These are phyloP conservation scores for Elanoides forficatus DNA, from an alignment of 2,113 vertebrate genomes.

Conservation along the genomic window DNA sequence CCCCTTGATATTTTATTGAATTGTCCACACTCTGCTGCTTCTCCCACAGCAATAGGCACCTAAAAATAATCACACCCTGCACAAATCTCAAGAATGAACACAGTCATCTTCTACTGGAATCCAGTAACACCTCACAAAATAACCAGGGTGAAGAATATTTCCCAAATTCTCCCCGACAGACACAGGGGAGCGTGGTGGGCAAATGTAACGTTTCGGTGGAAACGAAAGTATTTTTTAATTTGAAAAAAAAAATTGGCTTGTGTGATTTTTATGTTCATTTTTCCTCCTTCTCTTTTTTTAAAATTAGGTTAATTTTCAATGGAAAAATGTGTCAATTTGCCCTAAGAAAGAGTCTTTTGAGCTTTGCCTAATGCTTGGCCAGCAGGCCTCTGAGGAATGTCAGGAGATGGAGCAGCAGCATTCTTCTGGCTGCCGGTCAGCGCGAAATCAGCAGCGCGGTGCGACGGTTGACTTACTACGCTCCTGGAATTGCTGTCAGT, in stretches of 20 bases:
- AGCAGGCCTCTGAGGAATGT: background rate
- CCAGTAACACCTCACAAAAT: background rate
- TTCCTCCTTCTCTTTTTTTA: background rate
- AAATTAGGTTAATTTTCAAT: background rate
- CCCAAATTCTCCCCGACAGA: background rate
- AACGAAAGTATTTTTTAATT: background rate
- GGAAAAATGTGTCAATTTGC: background rate
- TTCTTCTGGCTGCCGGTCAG: background rate
- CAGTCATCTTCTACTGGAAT: background rate
- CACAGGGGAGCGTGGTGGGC: rapidly evolving
- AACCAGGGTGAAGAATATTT: background rate
- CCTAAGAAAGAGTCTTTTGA: background rate
- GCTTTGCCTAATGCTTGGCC: background rate
- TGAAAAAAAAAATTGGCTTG: background rate
- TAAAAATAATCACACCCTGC: background rate
- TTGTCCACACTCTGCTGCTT: background rate
- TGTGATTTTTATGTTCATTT: background rate
- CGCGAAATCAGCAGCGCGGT: background rate
- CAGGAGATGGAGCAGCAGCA: slow-evolving; percentile 7
- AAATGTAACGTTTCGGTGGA: background rate
- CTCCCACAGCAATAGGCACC: background rate
- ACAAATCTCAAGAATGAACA: background rate
- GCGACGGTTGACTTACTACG: rapidly evolving
- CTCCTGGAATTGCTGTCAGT: background rate
- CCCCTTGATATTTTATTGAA: background rate